Base-by-base conservation (phyloP, 2,113 vertebrate species). In the Catagonus wagneri region DNA sequence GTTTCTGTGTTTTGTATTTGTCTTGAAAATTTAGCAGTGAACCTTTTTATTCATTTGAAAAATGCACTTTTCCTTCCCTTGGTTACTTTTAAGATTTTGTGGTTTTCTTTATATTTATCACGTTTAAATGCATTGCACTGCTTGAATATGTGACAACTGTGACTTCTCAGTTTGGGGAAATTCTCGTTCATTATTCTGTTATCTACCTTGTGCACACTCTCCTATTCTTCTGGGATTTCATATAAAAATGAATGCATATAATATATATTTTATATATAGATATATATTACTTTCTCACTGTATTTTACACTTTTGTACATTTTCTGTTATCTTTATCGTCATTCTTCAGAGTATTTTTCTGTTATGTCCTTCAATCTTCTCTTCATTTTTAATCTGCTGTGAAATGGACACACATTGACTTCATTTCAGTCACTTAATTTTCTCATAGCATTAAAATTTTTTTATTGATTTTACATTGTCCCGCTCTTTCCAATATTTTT, bases 381-480 rank as follows among this genome's bases (percentile, higher is more conserved):
- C 27, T 90, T 85, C 20, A 39, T 36, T 50, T 72, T 39, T 78
- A 91, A 36, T 71, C 20, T 81, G 25, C 15, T 92, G 32, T 34
- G 27, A 89, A 80, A 65, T 44, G 44, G 8, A 6, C 1, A 69
- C 66, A 9, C 68, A 54, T n/a, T 81, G 56, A 71, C 25, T 71
- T 61, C 90, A 74, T 91, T 94, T 90, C 29, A 36, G 25, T 34
- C 17, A 68, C 44, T 92, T 76, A 56, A 54, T 34, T 80, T 88
- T 23, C 25, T 93, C 72, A 10, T 13, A 71, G 11, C 60, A 52
- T 7, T 63, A 86, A 20, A 93, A 78, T 27, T 63, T 87, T 54
- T 89, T 11, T 19, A 52, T 3, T 34, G 6, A 56, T 34, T 69
- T 71, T 71, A 71, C 22, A 56, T 11, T 56, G 29, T 65, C 17